A percentile compares a stretch with the other conserved stretches of the same genome.
These are phyloP conservation scores for Tyria jacobaeae DNA, from an alignment of 2,888 invertebrate genomes.

Conservation along the genomic window DNA sequence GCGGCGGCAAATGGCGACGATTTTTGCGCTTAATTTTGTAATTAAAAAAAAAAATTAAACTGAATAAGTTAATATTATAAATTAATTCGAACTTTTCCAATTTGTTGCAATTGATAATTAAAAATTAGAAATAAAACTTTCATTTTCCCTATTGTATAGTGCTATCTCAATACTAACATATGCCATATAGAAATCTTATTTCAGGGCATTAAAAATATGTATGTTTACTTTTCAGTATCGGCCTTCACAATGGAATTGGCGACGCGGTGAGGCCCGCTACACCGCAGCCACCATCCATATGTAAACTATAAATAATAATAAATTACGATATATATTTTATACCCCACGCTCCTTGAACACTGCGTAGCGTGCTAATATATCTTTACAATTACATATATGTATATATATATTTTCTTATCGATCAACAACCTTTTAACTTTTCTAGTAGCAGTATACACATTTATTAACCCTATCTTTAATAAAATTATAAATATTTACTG, in stretches of 20 bases:
- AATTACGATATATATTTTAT: not conserved
- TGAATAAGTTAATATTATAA: no score
- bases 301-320: slow-evolving; percentile 77
- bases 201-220: not conserved
- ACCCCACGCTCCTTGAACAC: slow-evolving; percentile 5
- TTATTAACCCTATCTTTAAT: not conserved
- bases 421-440: not conserved
- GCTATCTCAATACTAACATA: no score
- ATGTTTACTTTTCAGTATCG: slow-evolving; percentile 90
- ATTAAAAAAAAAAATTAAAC: no score
- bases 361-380: slow-evolving; percentile 19
- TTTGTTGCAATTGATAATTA: no score
- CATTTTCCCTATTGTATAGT: no score
- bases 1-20: no score
- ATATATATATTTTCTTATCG: not conserved
- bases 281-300: slow-evolving; percentile 98
- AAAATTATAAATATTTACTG: not conserved
- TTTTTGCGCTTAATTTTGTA: no score
- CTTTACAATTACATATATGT: no score
- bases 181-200: no score
- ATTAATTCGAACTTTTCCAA: no score
- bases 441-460: no score
- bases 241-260: slow-evolving; percentile 97
- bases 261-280: slow-evolving; percentile 96
- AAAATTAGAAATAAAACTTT: no score